Evolutionary conservation across 2,888 invertebrate species (phyloP), one percentile per base, ranked within the genome.

Genomic region (Leptinotarsa haldemani): DNA sequence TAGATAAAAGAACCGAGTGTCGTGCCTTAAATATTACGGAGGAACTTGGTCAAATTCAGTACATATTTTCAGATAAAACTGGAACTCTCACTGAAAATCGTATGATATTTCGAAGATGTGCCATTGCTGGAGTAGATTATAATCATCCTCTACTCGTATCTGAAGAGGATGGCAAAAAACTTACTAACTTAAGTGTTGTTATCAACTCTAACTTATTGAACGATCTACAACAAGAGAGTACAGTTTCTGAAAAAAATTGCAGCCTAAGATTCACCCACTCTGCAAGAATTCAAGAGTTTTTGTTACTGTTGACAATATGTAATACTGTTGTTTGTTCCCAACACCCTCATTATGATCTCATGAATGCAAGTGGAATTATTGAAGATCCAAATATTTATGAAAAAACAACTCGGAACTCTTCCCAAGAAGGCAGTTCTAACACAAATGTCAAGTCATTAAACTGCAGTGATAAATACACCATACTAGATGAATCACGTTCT

Each of bases 1-100:
- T 94, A 50, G 94, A 97, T 86, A 95, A 94, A 82, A 90, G 92
- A 80, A 92, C 95, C 71, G 94, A 97, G 88, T 99, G 98, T 86
- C 93, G 97, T 56, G 97, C 98, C 58, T 91, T 97, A 84, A 98
- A 99, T 87, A 98, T 99, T 78, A 97, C 98, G 0, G 98, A 99
- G 87, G 98, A 99, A 88, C 90, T 99, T 81, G 99, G 99, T 1
- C 98, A 99, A 89, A 90, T 95, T 66, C 94, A 96, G 84, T 98
- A 98, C 84, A 91, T 99, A 78, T 98, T 99, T 88, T 97, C 96
- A 13, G 99, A 99, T 87, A 99, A 99, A 89, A 99, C 99, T 1
- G 99, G 99, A 7, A 99, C 99, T 2, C 89, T 99, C 72, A 99
- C 99, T 0, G 98, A 98, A 88, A 99, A 99, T 87, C 94, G 96